These are phyloP conservation scores for Asbolus verrucosus DNA, from an alignment of 1,140 invertebrate genomes.

Conservation along the genomic window DNA sequence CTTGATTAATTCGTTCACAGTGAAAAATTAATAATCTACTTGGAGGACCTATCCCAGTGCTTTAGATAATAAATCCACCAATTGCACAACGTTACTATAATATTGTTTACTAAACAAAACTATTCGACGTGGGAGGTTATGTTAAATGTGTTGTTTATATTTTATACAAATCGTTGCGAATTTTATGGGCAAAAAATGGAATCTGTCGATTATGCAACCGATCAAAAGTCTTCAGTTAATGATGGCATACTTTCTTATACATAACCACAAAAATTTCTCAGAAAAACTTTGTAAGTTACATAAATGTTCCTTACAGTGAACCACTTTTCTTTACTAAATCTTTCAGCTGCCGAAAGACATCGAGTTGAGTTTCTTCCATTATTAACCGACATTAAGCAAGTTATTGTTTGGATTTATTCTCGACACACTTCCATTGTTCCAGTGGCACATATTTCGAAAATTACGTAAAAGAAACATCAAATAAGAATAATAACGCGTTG, in stretches of 20 bases:
- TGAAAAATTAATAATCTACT: background rate
- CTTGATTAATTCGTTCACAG: background rate
- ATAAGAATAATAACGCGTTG: background rate
- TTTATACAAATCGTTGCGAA: background rate
- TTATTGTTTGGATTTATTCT: background rate
- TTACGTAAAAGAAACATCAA: background rate
- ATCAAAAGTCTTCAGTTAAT: background rate
- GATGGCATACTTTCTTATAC: constrained; percentile 2
- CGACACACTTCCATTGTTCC: background rate
- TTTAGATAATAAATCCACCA: constrained; percentile 4
- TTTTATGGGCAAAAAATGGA: constrained; percentile 12
- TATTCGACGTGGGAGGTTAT: background rate
- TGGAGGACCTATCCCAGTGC: background rate
- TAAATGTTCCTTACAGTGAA: background rate
- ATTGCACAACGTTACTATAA: background rate
- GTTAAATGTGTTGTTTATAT: background rate
- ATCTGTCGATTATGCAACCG: background rate
- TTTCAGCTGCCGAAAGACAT: too few relatives aligned
- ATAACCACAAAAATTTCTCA: background rate
- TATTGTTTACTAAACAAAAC: too few relatives aligned
- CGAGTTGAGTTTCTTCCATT: background rate
- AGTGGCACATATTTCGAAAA: background rate
- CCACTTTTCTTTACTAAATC: background rate
- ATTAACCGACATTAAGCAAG: background rate
- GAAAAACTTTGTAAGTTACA: background rate